Conservation (phyloP, 2,113 vertebrate genomes). For the Beaufortia kweichowensis region DNA sequence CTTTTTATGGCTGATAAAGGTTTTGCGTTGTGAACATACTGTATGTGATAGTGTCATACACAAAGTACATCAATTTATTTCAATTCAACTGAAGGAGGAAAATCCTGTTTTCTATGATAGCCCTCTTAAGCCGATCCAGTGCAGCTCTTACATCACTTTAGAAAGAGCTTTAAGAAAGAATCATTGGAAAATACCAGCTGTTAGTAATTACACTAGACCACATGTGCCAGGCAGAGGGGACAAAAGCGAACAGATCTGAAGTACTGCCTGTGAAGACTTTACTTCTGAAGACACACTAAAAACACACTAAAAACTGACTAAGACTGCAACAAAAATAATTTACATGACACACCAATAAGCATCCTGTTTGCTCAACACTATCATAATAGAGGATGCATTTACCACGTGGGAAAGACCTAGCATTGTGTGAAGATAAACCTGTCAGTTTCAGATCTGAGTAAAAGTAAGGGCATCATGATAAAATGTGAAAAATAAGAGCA, state of each 20-base stretch:
- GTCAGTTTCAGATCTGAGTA: background rate
- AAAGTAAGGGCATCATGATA: no score
- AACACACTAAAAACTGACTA: background rate
- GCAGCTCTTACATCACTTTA: background rate
- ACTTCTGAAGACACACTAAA: no score
- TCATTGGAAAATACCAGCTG: constrained; percentile 30
- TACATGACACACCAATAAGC: background rate
- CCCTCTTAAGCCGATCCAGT: background rate
- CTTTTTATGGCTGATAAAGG: no score
- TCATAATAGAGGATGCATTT: background rate
- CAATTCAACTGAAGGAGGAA: background rate
- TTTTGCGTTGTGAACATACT: background rate
- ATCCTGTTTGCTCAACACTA: constrained; percentile 7
- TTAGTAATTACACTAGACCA: constrained; percentile 60
- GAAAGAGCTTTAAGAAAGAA: background rate
- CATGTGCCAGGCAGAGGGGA: constrained; percentile 42
- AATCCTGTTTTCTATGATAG: background rate
- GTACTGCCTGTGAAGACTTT: background rate
- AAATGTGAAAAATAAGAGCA: no score
- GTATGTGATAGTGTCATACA: background rate
- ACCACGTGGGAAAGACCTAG: background rate
- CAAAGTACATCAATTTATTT: background rate
- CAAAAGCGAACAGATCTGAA: constrained; percentile 11
- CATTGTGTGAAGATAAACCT: background rate
- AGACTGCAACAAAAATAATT: background rate